Conservation (phyloP, 2,888 invertebrate species). For the Lepidocyrtoides sp. region DNA sequence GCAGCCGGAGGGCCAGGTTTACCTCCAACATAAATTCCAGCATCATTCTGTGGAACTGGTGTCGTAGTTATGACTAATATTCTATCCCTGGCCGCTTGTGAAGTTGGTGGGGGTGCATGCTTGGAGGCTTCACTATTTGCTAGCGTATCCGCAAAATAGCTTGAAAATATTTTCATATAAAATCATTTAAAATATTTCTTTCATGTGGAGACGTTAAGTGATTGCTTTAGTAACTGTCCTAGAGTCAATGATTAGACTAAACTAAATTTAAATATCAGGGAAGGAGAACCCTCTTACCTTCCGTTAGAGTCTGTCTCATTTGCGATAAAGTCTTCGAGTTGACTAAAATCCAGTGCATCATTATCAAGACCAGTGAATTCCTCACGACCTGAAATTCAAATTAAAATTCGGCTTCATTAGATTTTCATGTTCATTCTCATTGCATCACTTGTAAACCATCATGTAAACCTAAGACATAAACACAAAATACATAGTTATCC, state of each 20-base stretch:
- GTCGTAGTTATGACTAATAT: constrained; percentile 83
- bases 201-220: too few species aligned
- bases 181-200: too few species aligned
- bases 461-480: too few species aligned
- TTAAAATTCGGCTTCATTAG: too few species aligned
- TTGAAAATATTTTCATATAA: constrained; percentile 82
- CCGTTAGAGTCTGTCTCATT: constrained; percentile 88
- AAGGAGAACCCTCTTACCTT: constrained; percentile 73
- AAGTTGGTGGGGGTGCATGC: constrained; percentile 82
- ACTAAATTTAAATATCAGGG: not conserved
- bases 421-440: too few species aligned
- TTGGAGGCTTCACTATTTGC: constrained; percentile 87
- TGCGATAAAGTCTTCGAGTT: constrained; percentile 96
- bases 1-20: constrained; percentile 82
- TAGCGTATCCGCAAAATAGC: constrained; percentile 88
- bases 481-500: too few species aligned
- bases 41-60: constrained; percentile 85
- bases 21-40: constrained; percentile 86
- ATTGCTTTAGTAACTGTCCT: too few species aligned
- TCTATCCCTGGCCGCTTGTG: constrained; percentile 86
- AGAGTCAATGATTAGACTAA: too few species aligned
- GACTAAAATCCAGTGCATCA: constrained; percentile 92
- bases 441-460: too few species aligned
- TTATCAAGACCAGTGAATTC: constrained; percentile 96
- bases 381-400: constrained; percentile 90